Base-by-base conservation (phyloP, 2,888 invertebrate species). In the Azorinus chamasolen region DNA sequence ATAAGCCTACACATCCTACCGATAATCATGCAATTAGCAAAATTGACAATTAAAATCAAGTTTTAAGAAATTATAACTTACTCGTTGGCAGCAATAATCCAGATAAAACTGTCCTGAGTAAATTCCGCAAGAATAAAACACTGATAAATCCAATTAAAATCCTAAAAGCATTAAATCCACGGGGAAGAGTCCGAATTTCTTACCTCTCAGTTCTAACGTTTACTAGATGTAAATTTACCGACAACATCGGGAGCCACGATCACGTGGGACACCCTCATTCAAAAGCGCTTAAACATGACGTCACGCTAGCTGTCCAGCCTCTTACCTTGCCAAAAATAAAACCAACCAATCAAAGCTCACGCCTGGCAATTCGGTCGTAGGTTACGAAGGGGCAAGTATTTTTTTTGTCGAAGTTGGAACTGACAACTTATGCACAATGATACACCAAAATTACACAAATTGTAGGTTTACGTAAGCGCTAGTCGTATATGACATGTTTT, bases 261-360 rank as follows among this genome's bases (percentile, higher is more conserved):
- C 32, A 32, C 32, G 32, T 32, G 32, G 57, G 32, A 32, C 32
- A 32, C 4, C 5, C 32, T 32, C 32, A 32, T 32, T 32, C 32
- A 32, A 32, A 32, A 32, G 32, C 32, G 32, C 32, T 32, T 25
- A 25, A 27, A 37, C 27, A 22, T 63, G 62, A 63, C 62, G 62
- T 63, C 62, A 63, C 53, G 8, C 39, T 10, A 51, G 37, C 27
- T 20, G 27, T 25, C 16, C 66, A 57, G 57, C 66, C 27, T 57
- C 66, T 66, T 32, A 55, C 41, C 50, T 50, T 48, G 48, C n/a
- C 25, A 25, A 32, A 55, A 24, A 20, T 20, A 48, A 18, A 4
- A 1, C 14, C 27, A 37, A 57, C 57, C 51, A 66, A 50, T 50
- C 51, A 50, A 12, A 53, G 18, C 53, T 10, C 32, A 16, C 27